Evolutionary conservation across 2,888 invertebrate species (phyloP), one percentile per base, ranked within the genome.

Genomic region (Morpho helenor): DNA sequence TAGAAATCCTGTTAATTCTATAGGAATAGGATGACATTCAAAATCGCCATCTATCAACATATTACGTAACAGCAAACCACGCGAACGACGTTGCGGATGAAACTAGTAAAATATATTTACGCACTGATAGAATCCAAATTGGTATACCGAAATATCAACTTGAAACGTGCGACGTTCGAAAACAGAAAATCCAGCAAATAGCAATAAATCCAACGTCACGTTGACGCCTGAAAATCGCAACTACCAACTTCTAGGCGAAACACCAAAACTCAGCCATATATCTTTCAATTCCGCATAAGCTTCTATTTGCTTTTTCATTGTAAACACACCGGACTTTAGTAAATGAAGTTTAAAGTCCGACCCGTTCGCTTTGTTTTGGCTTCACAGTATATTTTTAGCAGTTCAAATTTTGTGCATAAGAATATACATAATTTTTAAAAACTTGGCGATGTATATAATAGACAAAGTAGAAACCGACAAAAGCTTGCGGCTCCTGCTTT

Each of bases 251-350:
- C 74, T 70, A 73, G 68, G 73, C 73, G 74, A 77, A 84, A 85
- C 79, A 85, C 82, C 83, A 82, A 84, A 86, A 87, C 81, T 81
- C 76, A 74, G 80, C 78, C 80, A 82, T 84, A 84, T 84, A 84
- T 86, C 84, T 84, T 81, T 79, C 77, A 75, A 67, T 70, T 72
- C 64, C 66, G 66, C 65, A 64, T 68, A 68, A 68, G 67, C 74
- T 78, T 73, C 77, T 76, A 79, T 78, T 79, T 75, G 76, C 73
- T 69, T 71, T 74, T 60, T 65, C 58, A 64, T 63, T 68, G 69
- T 66, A 68, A 69, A 66, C 64, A 65, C 61, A 59, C 59, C 45
- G 56, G 55, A 64, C 59, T 66, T 62, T 52, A 64, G 57, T 57
- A 64, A 66, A 64, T 65, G 63, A 60, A 61, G 61, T 64, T 68